Evolutionary conservation across 2,113 vertebrate species (phyloP).

Genomic region (Erinaceus europaeus): DNA sequence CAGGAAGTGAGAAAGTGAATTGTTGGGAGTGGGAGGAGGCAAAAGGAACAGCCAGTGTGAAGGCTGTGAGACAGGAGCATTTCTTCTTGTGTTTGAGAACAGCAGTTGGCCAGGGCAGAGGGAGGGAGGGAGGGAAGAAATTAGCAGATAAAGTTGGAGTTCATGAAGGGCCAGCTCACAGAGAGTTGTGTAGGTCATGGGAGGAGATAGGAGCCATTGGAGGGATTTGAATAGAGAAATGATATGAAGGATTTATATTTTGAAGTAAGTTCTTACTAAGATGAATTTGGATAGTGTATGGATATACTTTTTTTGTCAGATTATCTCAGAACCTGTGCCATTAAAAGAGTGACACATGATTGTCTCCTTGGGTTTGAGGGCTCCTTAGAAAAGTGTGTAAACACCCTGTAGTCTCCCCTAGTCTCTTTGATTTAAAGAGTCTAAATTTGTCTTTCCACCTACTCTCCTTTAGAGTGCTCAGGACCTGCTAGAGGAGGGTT

Average conservation of each 20-base stretch:
- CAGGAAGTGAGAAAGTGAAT: background rate
- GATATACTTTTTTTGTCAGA: background rate
- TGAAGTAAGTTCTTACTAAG: background rate
- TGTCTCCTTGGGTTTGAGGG: background rate
- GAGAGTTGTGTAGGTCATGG: too few relatives aligned
- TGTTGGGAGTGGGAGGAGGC: background rate
- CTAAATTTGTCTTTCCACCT: background rate
- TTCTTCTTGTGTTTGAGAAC: rapidly evolving
- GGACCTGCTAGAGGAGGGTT: background rate
- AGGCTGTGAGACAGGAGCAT: background rate
- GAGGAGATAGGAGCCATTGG: background rate
- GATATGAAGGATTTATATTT: background rate
- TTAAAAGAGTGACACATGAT: background rate
- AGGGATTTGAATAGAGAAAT: background rate
- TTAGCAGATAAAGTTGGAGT: background rate
- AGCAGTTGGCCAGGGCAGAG: background rate
- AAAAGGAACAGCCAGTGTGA: too few relatives aligned
- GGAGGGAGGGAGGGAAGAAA: background rate
- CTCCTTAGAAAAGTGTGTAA: background rate
- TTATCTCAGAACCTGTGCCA: background rate
- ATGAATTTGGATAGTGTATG: background rate
- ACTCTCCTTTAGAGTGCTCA: background rate
- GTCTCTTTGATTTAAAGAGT: background rate
- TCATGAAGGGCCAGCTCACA: background rate
- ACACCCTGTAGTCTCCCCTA: background rate